A percentile compares a stretch with the other conserved stretches of the same genome.
Conservation (phyloP, 2,113 vertebrate species). For the Ptilorrhoa leucosticta region DNA sequence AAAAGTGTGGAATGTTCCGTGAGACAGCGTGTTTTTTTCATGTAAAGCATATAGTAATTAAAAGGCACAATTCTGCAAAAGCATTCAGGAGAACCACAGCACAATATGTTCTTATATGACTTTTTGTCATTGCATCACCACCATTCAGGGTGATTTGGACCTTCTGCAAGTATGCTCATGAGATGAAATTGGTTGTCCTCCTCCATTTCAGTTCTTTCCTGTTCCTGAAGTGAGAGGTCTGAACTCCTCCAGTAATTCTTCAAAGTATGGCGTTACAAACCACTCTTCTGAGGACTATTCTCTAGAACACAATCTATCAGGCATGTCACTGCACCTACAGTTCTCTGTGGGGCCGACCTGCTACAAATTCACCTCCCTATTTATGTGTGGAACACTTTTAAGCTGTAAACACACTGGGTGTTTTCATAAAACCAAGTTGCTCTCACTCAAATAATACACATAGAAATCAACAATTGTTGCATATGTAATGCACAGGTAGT, state of each 20-base stretch:
- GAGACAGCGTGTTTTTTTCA: rapidly evolving
- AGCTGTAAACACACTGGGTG: not conserved
- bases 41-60: not conserved
- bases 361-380: not conserved
- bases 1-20: not conserved
- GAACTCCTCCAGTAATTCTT: not conserved
- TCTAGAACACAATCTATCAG: not conserved
- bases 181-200: not conserved
- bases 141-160: not conserved
- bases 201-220: not conserved
- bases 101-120: not conserved
- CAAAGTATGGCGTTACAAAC: not conserved
- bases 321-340: not conserved
- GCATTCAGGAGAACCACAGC: not conserved
- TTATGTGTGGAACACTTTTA: not conserved
- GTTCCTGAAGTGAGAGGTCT: not conserved
- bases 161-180: not conserved
- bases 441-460: not conserved
- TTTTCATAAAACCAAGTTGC: not conserved
- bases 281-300: not conserved
- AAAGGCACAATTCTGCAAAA: not conserved
- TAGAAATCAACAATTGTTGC: not conserved
- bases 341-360: not conserved
- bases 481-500: not conserved
- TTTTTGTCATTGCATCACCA: not conserved